Conservation (phyloP, 2,797 vertebrate genomes). For the Telmatherina bonti region DNA sequence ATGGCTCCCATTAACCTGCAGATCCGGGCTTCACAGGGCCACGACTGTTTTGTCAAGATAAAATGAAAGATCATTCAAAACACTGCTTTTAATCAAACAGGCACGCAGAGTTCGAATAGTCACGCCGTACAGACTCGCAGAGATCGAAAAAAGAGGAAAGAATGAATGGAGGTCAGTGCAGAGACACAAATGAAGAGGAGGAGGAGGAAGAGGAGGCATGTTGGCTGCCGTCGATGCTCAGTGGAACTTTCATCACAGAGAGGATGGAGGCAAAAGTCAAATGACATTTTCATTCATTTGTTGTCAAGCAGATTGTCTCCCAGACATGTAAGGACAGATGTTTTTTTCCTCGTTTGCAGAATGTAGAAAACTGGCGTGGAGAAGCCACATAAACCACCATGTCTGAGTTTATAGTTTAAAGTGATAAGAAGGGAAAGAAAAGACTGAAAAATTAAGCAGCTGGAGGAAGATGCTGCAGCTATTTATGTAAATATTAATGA, state of each 20-base stretch:
- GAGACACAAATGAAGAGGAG: conserved; percentile 18
- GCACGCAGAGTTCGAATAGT: conserved; percentile 31
- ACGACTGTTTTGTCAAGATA: conserved; percentile 66
- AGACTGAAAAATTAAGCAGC: too few relatives aligned
- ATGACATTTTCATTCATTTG: conserved; percentile 76
- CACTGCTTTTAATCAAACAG: conserved; percentile 66
- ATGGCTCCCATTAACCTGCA: conserved; percentile 70
- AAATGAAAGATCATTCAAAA: conserved; percentile 62
- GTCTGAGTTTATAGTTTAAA: too few relatives aligned
- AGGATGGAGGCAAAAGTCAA: conserved; percentile 59
- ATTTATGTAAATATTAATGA: too few relatives aligned
- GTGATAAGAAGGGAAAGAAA: too few relatives aligned
- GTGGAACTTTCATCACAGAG: conserved; percentile 43
- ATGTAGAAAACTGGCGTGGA: background rate
- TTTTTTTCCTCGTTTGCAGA: conserved; percentile 12
- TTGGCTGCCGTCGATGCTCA: conserved; percentile 42
- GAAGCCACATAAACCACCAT: too few relatives aligned
- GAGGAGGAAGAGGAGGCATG: conserved; percentile 30
- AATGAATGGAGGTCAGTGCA: conserved; percentile 32
- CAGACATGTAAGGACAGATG: conserved; percentile 50
- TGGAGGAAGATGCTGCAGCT: too few relatives aligned
- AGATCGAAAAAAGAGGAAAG: conserved; percentile 24
- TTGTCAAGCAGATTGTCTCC: conserved; percentile 65
- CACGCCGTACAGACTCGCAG: conserved; percentile 29
- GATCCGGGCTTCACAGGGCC: conserved; percentile 54